A percentile compares a stretch with the other conserved stretches of the same genome.
Evolutionary conservation across 2,797 vertebrate species (phyloP).

Genomic region (Coluber constrictor): DNA sequence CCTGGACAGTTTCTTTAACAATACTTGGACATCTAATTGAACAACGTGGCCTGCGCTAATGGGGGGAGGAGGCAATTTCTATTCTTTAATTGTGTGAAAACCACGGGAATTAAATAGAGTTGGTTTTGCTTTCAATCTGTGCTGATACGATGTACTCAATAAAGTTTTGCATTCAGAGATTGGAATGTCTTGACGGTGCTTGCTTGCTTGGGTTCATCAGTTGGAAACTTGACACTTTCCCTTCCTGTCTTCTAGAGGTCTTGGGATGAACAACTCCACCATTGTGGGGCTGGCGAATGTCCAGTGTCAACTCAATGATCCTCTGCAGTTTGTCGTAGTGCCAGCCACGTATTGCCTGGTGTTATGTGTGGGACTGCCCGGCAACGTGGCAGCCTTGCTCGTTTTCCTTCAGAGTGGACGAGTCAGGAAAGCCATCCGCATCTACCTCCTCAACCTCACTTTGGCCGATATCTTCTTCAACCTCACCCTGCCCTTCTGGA

Average conservation of each 20-base stretch:
- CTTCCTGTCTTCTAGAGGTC: slow-evolving; percentile 15
- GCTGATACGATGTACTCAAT: no score
- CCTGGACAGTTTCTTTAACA: no score
- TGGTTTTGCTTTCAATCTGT: no score
- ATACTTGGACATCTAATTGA: no score
- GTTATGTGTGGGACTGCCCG: slow-evolving; percentile 60
- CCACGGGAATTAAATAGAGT: no score
- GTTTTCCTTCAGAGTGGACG: slow-evolving; percentile 49
- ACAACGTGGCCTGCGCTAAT: no score
- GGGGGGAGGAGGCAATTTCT: no score
- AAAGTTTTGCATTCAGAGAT: no score
- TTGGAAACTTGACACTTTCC: no score
- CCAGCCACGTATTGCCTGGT: slow-evolving; percentile 49
- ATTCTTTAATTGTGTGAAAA: no score
- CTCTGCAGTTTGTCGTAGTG: slow-evolving; percentile 49
- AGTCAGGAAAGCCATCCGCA: slow-evolving; percentile 63
- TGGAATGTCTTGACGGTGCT: no score
- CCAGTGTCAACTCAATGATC: slow-evolving; percentile 37
- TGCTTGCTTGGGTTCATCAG: no score
- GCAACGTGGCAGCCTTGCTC: slow-evolving; percentile 55
- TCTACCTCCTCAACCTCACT: slow-evolving; percentile 68
- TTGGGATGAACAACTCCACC: slow-evolving; percentile 45
- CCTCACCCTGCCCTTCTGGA: slow-evolving; percentile 65
- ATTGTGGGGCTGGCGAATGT: fast-evolving
- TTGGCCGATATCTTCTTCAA: slow-evolving; percentile 64